Conservation (phyloP, 1,140 invertebrate genomes). For the Halyomorpha halys region DNA sequence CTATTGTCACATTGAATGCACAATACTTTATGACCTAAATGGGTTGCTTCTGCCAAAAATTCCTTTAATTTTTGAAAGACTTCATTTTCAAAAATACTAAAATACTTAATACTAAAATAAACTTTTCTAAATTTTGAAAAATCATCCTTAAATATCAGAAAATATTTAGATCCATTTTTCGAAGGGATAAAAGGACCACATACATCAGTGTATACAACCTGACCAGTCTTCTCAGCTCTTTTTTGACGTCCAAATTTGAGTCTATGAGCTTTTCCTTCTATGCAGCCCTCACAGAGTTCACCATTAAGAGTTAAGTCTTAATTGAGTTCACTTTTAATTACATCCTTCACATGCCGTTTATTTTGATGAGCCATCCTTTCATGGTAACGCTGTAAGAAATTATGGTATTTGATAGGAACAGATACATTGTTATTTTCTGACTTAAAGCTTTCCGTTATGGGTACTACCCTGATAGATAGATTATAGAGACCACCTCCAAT, state of each 20-base stretch:
- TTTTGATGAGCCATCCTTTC: constrained; percentile 33
- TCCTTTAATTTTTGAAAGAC: constrained; percentile 30
- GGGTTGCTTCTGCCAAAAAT: constrained; percentile 26
- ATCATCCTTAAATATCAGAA: too few species aligned
- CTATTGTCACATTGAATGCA: constrained; percentile 35
- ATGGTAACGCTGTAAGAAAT: constrained; percentile 29
- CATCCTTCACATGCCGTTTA: too few species aligned
- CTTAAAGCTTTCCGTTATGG: not conserved
- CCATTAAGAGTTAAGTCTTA: constrained; percentile 22
- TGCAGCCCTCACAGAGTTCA: constrained; percentile 33
- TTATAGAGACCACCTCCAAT: too few species aligned
- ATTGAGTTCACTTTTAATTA: constrained; percentile 29
- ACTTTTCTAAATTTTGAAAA: too few species aligned
- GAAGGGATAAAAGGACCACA: constrained; percentile 31
- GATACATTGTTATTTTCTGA: too few species aligned
- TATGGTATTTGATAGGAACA: not conserved
- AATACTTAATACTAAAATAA: constrained; percentile 33
- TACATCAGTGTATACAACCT: constrained; percentile 33
- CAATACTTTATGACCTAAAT: constrained; percentile 28
- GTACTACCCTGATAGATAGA: not conserved
- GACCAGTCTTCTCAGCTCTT: constrained; percentile 29
- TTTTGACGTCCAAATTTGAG: constrained; percentile 33
- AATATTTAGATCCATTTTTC: constrained; percentile 32
- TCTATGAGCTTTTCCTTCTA: too few species aligned
- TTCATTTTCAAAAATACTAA: constrained; percentile 33